Percentiles rank a stretch among this genome's conserved stretches.
Conservation (phyloP, 2,113 vertebrate species). For the Nothoprocta perdicaria region DNA sequence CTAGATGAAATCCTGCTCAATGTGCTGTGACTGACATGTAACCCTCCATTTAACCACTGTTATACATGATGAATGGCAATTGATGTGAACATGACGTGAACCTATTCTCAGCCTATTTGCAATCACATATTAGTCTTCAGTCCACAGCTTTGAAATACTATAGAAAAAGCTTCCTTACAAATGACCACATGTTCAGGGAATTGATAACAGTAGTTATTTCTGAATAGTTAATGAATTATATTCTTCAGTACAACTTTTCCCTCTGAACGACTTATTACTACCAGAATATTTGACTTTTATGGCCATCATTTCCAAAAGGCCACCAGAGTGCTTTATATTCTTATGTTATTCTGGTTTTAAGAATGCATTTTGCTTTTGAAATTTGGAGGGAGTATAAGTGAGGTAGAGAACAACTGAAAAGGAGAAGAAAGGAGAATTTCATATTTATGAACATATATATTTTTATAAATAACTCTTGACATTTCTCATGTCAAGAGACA, state of each 20-base stretch:
- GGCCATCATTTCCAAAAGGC: neutral
- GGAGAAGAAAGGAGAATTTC: neutral
- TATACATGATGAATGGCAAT: neutral
- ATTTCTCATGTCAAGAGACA: neutral
- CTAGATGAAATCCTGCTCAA: slow-evolving; percentile 17
- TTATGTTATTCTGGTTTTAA: neutral
- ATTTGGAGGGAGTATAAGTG: neutral
- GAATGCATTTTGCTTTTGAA: neutral
- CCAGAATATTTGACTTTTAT: neutral
- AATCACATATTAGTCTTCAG: slow-evolving; percentile 22
- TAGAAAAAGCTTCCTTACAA: neutral
- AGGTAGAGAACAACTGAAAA: neutral
- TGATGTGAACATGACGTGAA: neutral
- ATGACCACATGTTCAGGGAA: neutral
- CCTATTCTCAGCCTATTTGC: neutral
- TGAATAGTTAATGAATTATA: neutral
- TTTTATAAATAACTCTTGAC: neutral
- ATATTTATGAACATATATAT: neutral
- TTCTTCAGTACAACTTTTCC: neutral
- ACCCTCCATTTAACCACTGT: slow-evolving; percentile 8
- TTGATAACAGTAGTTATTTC: neutral
- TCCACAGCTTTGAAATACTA: neutral
- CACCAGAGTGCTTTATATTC: neutral
- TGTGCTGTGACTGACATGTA: neutral
- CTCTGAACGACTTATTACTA: neutral